phyloP scores from a whole-genome alignment of 1,140 invertebrate species.

The Aricia agestis region DNA sequence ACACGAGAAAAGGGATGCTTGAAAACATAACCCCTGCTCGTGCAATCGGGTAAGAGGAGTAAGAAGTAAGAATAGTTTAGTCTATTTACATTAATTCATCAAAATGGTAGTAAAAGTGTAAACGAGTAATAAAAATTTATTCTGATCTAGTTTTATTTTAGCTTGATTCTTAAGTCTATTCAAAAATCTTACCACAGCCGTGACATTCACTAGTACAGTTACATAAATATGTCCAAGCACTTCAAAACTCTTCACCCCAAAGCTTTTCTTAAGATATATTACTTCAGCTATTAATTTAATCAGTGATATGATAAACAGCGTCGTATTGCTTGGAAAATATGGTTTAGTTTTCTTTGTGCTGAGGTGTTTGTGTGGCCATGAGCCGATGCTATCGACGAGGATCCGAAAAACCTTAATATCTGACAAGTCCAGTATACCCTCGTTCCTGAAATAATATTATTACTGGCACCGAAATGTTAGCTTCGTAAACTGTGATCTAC shows the following conservation, averaged over 20 bases:
- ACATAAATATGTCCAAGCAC: constrained; percentile 32
- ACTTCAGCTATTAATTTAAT: constrained; percentile 17
- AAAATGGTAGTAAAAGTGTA: too few species aligned
- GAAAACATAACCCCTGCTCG: too few species aligned
- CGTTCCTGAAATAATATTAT: neutral
- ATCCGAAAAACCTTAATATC: constrained; percentile 16
- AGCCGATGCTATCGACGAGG: constrained; percentile 11
- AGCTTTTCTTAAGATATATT: constrained; percentile 8
- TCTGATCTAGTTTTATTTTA: too few species aligned
- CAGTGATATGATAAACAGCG: constrained; percentile 14
- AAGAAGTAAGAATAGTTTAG: too few species aligned
- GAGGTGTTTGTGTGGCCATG: constrained; percentile 18
- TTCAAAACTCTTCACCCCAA: constrained; percentile 23
- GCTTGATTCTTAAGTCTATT: too few species aligned
- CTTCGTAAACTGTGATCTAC: too few species aligned
- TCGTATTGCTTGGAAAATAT: constrained; percentile 19
- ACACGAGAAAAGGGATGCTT: too few species aligned
- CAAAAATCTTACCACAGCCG: constrained; percentile 24
- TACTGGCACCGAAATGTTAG: too few species aligned
- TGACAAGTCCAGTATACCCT: neutral
- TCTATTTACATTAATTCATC: too few species aligned
- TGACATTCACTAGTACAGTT: constrained; percentile 25
- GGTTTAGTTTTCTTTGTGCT: constrained; percentile 4
- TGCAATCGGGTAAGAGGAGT: too few species aligned
- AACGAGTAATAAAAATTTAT: too few species aligned